A percentile compares a stretch with the other conserved stretches of the same genome.
Evolutionary conservation across 2,113 vertebrate genomes (phyloP).

Genomic region (Tringa solitaria): DNA sequence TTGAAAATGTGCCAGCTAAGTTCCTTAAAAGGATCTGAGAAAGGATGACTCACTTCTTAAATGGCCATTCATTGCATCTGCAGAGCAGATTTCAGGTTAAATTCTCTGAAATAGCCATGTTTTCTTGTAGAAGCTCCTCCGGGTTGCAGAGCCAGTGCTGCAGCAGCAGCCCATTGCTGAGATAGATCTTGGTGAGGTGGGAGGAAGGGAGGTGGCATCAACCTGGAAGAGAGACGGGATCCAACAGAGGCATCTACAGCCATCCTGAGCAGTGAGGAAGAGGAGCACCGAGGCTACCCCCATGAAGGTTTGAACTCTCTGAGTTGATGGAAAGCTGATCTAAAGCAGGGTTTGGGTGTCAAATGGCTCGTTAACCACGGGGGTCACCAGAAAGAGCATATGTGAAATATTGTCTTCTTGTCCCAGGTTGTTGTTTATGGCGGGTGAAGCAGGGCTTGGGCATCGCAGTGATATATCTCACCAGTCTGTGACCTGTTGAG

Average conservation of each 20-base stretch:
- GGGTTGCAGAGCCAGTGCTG: neutral
- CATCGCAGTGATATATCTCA: rapidly evolving
- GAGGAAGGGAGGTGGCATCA: neutral
- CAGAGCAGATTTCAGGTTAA: neutral
- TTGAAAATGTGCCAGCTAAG: neutral
- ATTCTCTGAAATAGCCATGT: neutral
- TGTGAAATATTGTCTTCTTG: rapidly evolving
- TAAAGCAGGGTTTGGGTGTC: neutral
- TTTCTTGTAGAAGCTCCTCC: neutral
- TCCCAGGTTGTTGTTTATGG: neutral
- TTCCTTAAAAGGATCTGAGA: conserved; percentile 26
- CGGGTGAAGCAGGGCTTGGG: neutral
- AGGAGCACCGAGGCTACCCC: neutral
- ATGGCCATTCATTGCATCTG: neutral
- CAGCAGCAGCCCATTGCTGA: neutral
- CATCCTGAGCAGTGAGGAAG: neutral
- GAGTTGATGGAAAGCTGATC: neutral
- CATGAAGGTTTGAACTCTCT: neutral
- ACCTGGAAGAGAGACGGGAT: neutral
- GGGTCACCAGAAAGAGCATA: neutral
- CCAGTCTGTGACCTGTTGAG: neutral
- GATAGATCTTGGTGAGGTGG: neutral
- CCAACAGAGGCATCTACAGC: neutral
- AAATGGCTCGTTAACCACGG: rapidly evolving
- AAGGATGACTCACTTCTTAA: conserved; percentile 10